phyloP scores from a whole-genome alignment of 2,797 vertebrate genomes.

The Neosalanx taihuensis region DNA sequence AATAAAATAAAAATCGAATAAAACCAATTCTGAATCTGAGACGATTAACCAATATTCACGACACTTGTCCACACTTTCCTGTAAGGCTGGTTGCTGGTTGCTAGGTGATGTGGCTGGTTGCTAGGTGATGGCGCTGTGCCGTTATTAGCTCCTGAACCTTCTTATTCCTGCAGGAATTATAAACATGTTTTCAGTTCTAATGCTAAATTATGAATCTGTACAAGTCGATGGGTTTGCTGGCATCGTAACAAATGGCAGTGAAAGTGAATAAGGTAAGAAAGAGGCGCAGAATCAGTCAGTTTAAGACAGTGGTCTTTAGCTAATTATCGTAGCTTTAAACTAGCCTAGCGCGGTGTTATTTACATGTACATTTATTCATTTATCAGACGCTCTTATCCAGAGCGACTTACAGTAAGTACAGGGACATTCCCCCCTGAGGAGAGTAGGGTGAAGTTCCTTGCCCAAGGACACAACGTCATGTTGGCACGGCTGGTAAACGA shows the following conservation, averaged over 20 bases:
- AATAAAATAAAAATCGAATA: no score
- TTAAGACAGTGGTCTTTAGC: constrained; percentile 27
- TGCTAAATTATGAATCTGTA: neutral
- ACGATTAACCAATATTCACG: constrained; percentile 35
- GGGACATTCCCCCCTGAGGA: no score
- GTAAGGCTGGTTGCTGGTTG: constrained; percentile 47
- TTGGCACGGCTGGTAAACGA: no score
- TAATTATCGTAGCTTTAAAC: neutral
- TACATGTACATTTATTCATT: no score
- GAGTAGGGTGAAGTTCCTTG: no score
- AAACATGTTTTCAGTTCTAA: neutral
- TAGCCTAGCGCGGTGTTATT: neutral
- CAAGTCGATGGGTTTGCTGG: neutral
- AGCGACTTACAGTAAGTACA: no score
- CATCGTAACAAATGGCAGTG: neutral
- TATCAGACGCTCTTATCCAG: no score
- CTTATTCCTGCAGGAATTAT: constrained; percentile 10
- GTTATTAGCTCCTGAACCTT: neutral
- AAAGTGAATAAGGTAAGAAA: constrained; percentile 40
- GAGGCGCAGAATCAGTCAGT: neutral
- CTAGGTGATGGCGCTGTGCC: constrained; percentile 44
- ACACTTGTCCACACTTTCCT: constrained; percentile 47
- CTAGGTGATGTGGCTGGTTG: constrained; percentile 61
- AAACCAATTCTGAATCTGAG: no score
- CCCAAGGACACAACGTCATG: no score